Base-by-base conservation (phyloP, 2,888 invertebrate species). In the Argynnis bischoffii region DNA sequence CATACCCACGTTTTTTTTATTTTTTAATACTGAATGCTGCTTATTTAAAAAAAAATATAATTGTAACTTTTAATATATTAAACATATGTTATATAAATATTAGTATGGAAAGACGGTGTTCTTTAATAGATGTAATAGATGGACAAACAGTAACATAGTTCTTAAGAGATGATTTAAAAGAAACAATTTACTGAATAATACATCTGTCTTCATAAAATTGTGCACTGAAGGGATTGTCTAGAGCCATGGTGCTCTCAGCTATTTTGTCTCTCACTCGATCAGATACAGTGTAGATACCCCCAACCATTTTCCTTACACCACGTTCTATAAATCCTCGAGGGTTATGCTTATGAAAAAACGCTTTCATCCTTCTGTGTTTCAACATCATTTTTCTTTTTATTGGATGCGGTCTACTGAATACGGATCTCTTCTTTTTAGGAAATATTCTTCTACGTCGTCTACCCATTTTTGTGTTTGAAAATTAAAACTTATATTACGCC, bases 171-270 rank as follows among this genome's bases (percentile, higher is more conserved):
- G 4, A 26, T 26, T 26, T 26, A 47, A 47, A 21, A 31, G 14
- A 31, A 48, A 4, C 11, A 26, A 21, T 21, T 73, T 74, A 89
- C 69, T 87, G 86, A 48, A 89, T 84, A 6, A 48, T 71, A 77
- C 88, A 89, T 13, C 86, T 77, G 64, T 89, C 89, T 78, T 84
- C 82, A 26, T 89, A 89, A 57, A 89, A 89, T n/a, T 86, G 87
- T 0, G 80, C 81, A 68, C 82, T 83, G 54, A 89, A 89, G 0
- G 88, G 87, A 18, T 88, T 88, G 53, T 88, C 84, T 46, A 89
- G 64, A 0, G 84, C 84, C 72, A 88, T 50, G 0, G 87, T 86
- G 48, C 84, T 88, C 46, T 87, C 87, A 0, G 87, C 86, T 66
- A 88, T 81, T 64, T 85, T 88, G 55, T 88, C 88, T n/a, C 84